Conservation (phyloP, 2,797 vertebrate species). For the Melanotaenia parkinsoni region DNA sequence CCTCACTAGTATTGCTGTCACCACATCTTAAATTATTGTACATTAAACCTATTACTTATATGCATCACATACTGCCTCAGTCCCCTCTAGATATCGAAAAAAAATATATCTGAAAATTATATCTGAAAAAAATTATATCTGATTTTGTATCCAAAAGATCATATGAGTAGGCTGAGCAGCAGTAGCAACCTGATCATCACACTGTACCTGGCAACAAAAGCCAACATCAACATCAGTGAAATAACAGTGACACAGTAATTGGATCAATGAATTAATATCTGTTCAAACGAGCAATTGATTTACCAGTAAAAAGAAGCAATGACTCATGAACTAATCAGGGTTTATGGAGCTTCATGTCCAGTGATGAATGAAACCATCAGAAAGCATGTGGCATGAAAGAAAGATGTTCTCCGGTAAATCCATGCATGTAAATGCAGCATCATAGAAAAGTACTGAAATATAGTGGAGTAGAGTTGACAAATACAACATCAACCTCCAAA, state of each 20-base stretch:
- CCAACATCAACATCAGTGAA: not conserved
- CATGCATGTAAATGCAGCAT: not conserved
- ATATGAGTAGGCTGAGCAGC: not conserved
- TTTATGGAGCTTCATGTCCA: constrained; percentile 16
- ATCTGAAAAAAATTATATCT: constrained; percentile 3
- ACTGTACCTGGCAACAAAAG: not conserved
- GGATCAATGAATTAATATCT: constrained; percentile 38
- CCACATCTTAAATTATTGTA: constrained; percentile 19
- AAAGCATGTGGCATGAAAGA: constrained; percentile 10
- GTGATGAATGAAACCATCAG: constrained; percentile 41
- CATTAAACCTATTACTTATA: constrained; percentile 3
- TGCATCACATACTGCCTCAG: constrained; percentile 6
- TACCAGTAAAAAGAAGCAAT: constrained; percentile 40
- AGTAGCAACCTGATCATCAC: not conserved
- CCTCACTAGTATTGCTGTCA: constrained; percentile 4
- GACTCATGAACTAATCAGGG: constrained; percentile 42
- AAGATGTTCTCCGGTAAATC: constrained; percentile 16
- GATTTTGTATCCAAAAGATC: not conserved
- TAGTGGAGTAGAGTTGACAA: not conserved
- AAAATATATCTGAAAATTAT: too few species aligned
- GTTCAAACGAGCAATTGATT: constrained; percentile 50
- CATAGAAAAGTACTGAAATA: constrained; percentile 3
- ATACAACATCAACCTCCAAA: constrained; percentile 7
- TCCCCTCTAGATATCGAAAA: not conserved
- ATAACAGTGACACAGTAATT: constrained; percentile 4